Conservation (phyloP, 2,888 invertebrate species). For the Cataglyphis altisquamis region DNA sequence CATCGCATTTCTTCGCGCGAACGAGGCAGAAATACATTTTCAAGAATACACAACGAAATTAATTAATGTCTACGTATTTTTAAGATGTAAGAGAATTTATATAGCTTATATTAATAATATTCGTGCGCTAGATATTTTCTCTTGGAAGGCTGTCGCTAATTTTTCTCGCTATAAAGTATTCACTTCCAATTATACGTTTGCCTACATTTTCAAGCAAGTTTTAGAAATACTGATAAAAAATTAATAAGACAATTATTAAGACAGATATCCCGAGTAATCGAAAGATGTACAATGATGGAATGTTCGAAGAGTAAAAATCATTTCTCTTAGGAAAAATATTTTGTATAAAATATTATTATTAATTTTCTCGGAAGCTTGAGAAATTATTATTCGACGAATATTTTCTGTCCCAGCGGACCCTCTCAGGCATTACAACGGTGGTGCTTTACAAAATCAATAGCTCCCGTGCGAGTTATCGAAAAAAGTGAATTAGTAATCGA, state of each 20-base stretch:
- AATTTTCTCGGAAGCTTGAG: background rate
- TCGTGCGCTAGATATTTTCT: background rate
- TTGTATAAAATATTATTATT: constrained; percentile 6
- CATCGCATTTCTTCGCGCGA: background rate
- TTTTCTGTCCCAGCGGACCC: background rate
- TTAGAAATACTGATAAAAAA: background rate
- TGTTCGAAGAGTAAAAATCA: background rate
- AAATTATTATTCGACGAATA: background rate
- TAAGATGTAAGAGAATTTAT: background rate
- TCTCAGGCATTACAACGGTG: background rate
- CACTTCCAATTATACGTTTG: background rate
- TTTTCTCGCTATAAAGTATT: background rate
- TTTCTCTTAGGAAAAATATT: background rate
- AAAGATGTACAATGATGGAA: background rate
- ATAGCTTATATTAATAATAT: background rate
- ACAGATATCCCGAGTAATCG: background rate
- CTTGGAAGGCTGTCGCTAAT: background rate
- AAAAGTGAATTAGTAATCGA: constrained; percentile 43
- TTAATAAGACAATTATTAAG: background rate
- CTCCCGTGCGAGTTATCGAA: background rate
- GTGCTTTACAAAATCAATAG: constrained; percentile 23
- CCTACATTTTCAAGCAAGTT: background rate
- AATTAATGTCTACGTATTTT: background rate
- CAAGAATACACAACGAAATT: background rate
- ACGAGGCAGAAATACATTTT: constrained; percentile 3